Evolutionary conservation across 1,140 invertebrate genomes (phyloP), one percentile per base, ranked within the genome.

Genomic region (Zaprionus ornatus): DNA sequence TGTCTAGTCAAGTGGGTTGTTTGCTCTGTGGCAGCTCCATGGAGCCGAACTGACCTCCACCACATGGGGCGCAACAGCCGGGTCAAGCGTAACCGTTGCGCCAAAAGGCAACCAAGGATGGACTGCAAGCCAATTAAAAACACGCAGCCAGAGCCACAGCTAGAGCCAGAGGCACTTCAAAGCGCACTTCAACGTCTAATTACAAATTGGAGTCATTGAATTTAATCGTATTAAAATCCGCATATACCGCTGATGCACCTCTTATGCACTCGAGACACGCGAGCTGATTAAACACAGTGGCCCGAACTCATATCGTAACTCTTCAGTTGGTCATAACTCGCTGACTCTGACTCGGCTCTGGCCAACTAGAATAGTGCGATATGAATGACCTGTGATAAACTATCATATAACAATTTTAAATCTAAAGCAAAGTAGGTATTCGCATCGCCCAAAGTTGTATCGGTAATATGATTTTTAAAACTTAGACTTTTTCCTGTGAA

Each of bases 31-130:
- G 37, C 15, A n/a, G 37, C 37, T n/a, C 37, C 40, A 72, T 76
- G 73, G 62, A 69, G 62, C 68, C 59, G 72, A 50, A 66, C 60
- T 87, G 84, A 87, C 84, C 84, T 84, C 84, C 77, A 72, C 57
- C 45, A 50, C 37, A 35, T 32, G 61, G 64, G 52, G 52, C 59
- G 66, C 72, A 67, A 71, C 63, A 72, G 29, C 69, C 61, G 88
- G 90, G 88, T 91, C 88, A 70, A 91, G 88, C 90, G 79, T 63
- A 91, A 91, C 88, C 90, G 88, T 91, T 91, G 81, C 88, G 88
- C 88, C 88, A 91, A 91, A 85, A 90, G 77, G 79, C 88, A 91
- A 72, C 90, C 82, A 91, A 91, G 88, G 90, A 91, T 91, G 90
- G 74, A 78, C 74, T 79, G 70, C 86, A 82, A 76, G 88, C 82